phyloP scores from a whole-genome alignment of 2,797 vertebrate genomes.

The Falco concolor region DNA sequence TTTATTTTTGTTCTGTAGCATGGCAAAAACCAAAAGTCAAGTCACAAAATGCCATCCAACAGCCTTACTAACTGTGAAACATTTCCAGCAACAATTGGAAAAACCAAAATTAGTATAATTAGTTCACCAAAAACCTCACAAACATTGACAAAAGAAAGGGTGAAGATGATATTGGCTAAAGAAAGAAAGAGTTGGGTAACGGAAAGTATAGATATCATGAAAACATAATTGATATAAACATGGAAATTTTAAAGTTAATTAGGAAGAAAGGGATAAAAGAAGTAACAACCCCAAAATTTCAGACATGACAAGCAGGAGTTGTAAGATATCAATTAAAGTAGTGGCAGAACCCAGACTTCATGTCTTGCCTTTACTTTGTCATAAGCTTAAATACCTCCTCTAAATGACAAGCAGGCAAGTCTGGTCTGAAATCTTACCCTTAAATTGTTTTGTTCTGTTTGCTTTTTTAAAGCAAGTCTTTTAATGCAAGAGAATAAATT shows the following conservation, averaged over 20 bases:
- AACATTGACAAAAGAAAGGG: neutral
- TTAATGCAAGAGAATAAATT: neutral
- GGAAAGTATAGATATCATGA: neutral
- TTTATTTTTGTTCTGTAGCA: neutral
- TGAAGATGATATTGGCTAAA: neutral
- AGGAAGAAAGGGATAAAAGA: neutral
- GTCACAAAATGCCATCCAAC: neutral
- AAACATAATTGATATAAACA: neutral
- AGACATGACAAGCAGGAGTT: neutral
- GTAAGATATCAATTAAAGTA: neutral
- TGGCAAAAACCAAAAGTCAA: neutral
- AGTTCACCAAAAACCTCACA: rapidly evolving
- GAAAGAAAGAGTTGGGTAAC: neutral
- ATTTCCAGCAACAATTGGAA: neutral
- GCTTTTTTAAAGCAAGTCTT: neutral
- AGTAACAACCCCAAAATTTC: neutral
- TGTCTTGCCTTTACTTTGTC: neutral
- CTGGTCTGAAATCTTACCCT: neutral
- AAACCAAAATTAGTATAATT: neutral
- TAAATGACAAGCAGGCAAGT: neutral
- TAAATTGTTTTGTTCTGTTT: neutral
- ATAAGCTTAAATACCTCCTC: neutral
- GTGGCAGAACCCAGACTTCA: neutral
- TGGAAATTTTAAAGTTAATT: neutral
- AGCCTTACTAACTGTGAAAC: neutral